Percentiles rank a stretch among this genome's conserved stretches.
These are phyloP conservation scores for Poeciliopsis infans DNA, from an alignment of 2,797 vertebrate genomes.

Conservation along the genomic window DNA sequence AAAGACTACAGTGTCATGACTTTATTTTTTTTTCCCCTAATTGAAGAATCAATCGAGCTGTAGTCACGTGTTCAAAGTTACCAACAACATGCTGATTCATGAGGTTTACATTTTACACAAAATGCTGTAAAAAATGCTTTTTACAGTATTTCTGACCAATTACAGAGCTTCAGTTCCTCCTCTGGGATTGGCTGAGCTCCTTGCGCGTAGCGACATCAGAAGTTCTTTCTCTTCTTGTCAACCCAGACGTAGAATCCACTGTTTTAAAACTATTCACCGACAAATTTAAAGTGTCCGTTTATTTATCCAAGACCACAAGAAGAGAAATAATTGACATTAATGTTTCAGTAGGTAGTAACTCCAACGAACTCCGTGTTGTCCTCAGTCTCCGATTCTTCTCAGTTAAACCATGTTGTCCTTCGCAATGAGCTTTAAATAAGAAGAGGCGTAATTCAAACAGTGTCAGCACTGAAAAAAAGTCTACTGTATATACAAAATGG, in stretches of 20 bases:
- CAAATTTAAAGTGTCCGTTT: slow-evolving; percentile 34
- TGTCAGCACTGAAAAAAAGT: slow-evolving; percentile 45
- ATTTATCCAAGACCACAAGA: slow-evolving; percentile 40
- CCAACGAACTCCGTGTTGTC: not conserved
- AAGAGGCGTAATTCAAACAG: slow-evolving; percentile 11
- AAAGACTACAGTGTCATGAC: slow-evolving; percentile 2
- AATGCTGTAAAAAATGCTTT: too few species aligned
- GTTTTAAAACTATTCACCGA: slow-evolving; percentile 46
- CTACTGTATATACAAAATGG: slow-evolving; percentile 35
- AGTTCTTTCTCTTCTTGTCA: slow-evolving; percentile 54
- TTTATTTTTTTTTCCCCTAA: slow-evolving; percentile 28
- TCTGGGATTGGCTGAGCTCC: slow-evolving; percentile 44
- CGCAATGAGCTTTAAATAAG: slow-evolving; percentile 29
- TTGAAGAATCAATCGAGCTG: not conserved
- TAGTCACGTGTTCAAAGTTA: not conserved
- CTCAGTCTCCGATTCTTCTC: not conserved
- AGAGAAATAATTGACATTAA: slow-evolving; percentile 3
- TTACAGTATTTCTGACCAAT: slow-evolving; percentile 35
- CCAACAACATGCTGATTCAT: slow-evolving; percentile 47
- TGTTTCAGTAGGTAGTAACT: slow-evolving; percentile 6
- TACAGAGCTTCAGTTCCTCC: slow-evolving; percentile 30
- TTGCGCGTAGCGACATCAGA: slow-evolving; percentile 43
- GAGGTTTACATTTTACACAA: slow-evolving; percentile 16
- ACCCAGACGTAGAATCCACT: slow-evolving; percentile 30
- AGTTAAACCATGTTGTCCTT: not conserved